These are phyloP conservation scores for Cantharis rustica DNA, from an alignment of 2,888 invertebrate genomes.

Conservation along the genomic window DNA sequence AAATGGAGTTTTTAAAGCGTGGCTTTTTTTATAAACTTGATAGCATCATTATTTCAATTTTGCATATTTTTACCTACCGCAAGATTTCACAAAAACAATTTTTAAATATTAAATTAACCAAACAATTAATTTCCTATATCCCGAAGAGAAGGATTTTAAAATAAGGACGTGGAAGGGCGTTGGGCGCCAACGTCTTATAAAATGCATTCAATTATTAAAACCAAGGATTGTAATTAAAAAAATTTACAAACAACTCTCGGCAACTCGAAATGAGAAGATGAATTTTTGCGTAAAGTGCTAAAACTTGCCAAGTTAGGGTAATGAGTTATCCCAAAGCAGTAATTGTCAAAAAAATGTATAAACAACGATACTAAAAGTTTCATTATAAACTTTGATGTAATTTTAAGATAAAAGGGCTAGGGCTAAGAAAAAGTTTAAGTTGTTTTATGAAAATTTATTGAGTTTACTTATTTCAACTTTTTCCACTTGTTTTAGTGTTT, in stretches of 20 bases:
- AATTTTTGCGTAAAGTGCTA: background rate
- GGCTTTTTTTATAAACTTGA: slow-evolving; percentile 10
- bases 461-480: slow-evolving; percentile 23
- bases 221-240: background rate
- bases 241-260: background rate
- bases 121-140: background rate
- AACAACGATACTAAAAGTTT: slow-evolving; percentile 40
- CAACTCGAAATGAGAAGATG: background rate
- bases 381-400: slow-evolving; percentile 40
- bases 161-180: background rate
- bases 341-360: slow-evolving; percentile 41
- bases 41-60: slow-evolving; percentile 25
- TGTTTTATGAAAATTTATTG: slow-evolving; percentile 37
- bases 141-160: background rate
- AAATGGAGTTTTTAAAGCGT: slow-evolving; percentile 32
- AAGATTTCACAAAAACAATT: background rate
- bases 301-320: slow-evolving; percentile 24
- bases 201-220: background rate
- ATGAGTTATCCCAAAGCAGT: slow-evolving; percentile 39
- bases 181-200: background rate
- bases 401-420: slow-evolving; percentile 31
- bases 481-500: slow-evolving; percentile 20
- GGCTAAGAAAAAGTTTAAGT: slow-evolving; percentile 30
- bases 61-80: slow-evolving; percentile 1
- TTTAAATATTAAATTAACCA: slow-evolving; percentile 1